These are phyloP conservation scores for Ahaetulla prasina DNA, from an alignment of 2,113 vertebrate genomes.

Conservation along the genomic window DNA sequence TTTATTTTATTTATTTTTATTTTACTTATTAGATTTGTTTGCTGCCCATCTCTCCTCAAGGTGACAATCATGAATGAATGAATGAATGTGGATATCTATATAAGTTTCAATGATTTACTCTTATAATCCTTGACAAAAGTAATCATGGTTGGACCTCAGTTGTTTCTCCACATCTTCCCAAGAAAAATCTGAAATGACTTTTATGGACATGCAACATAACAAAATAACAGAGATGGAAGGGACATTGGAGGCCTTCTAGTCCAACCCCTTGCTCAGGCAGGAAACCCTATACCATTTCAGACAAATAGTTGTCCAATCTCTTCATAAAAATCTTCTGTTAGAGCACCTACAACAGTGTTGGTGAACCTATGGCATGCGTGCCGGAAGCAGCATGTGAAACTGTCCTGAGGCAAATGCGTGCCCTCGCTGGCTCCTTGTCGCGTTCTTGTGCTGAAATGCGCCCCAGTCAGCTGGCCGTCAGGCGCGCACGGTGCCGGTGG, in stretches of 20 bases:
- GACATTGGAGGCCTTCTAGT: not conserved
- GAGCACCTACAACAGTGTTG: no score
- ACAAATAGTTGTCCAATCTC: no score
- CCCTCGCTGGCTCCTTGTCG: no score
- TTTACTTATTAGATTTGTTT: not conserved
- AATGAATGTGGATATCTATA: constrained; percentile 5
- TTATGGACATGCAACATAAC: not conserved
- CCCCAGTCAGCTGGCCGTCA: no score
- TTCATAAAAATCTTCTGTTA: no score
- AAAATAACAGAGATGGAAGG: not conserved
- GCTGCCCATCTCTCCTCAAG: not conserved
- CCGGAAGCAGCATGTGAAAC: no score
- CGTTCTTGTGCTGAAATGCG: no score
- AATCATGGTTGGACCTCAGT: not conserved
- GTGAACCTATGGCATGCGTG: no score
- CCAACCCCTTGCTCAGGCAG: no score
- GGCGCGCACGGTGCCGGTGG: no score
- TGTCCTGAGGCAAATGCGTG: no score
- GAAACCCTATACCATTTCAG: no score
- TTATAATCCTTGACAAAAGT: not conserved
- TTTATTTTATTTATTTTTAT: not conserved
- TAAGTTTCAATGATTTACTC: not conserved
- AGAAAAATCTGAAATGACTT: not conserved
- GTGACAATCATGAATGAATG: not conserved
- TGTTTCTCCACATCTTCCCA: not conserved